Base-by-base conservation (phyloP, 2,888 invertebrate species). In the Lepidochitona cinerea region DNA sequence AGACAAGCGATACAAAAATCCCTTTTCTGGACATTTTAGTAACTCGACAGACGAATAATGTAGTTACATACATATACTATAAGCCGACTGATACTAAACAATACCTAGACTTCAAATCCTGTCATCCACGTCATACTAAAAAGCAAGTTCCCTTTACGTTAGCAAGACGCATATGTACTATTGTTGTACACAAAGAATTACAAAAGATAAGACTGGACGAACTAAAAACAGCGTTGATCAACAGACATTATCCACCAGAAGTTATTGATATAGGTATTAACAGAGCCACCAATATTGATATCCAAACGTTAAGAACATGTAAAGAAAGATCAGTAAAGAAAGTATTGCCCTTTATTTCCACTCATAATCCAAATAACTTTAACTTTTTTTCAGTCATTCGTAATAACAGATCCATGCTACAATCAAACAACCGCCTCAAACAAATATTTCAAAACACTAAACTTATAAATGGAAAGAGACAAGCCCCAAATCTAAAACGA, bases 11-110 rank as follows among this genome's bases (percentile, higher is more conserved):
- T 14, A 54, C 37, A 14, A 35, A 73, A 67, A 37, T 68, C 14
- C 37, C 75, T 54, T 71, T 73, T 35, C 64, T 75, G 23, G 68
- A 72, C 53, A 65, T 72, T 3, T 36, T 69, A 14, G 37, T 69
- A 12, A 73, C 35, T 9, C 35, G 37, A 6, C 1, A 14, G 36
- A 32, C 35, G 12, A 53, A 68, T 14, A 64, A 68, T 3, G 52
- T 73, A 35, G n/a, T 18, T 18, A 70, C 65, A 23, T 35, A 71
- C 49, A 71, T 71, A 14, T 74, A 37, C 37, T 74, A 71, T n/a
- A 74, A 71, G 59, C 70, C 52, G 3, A 75, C 71, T 1, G 75
- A 75, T 33, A 72, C 75, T 9, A 37, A 73, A 32, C 75, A 72
- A 37, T 75, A 75, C 52, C 33, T 68, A 32, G 52, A 68, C 29